Conservation (phyloP, 2,113 vertebrate genomes). For the Piaya cayana region DNA sequence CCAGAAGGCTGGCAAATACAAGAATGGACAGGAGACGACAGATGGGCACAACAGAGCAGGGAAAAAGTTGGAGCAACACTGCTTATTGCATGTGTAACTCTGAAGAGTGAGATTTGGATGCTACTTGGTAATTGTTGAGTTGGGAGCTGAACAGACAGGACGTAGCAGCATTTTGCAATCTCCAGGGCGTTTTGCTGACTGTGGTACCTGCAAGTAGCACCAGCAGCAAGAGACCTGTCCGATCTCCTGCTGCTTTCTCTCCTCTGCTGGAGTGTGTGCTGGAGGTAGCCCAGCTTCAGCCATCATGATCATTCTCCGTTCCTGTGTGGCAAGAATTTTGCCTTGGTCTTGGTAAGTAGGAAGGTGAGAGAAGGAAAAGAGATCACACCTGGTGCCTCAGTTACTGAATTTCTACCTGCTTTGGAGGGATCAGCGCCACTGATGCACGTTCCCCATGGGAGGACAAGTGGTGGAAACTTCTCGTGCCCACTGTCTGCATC, state of each 20-base stretch:
- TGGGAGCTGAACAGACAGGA: background rate
- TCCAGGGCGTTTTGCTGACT: background rate
- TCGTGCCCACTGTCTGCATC: rapidly evolving
- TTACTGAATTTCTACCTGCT: background rate
- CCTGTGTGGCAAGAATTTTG: background rate
- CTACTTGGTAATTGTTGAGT: rapidly evolving
- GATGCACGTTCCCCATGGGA: background rate
- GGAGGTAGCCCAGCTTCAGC: background rate
- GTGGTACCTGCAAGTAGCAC: background rate
- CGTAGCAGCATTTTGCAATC: background rate
- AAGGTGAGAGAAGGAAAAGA: background rate
- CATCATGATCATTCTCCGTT: rapidly evolving
- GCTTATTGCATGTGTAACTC: rapidly evolving
- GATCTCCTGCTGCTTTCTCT: background rate
- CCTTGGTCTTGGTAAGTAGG: background rate
- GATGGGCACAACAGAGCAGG: background rate
- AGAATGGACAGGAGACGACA: rapidly evolving
- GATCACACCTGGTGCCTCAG: background rate
- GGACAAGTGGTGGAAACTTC: background rate
- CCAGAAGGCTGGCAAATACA: background rate
- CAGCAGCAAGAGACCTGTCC: rapidly evolving
- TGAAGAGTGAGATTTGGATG: background rate
- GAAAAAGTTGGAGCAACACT: rapidly evolving
- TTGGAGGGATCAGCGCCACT: background rate
- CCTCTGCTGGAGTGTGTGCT: rapidly evolving